Base-by-base conservation (phyloP, 1,140 invertebrate genomes). In the Marisa cornuarietis region DNA sequence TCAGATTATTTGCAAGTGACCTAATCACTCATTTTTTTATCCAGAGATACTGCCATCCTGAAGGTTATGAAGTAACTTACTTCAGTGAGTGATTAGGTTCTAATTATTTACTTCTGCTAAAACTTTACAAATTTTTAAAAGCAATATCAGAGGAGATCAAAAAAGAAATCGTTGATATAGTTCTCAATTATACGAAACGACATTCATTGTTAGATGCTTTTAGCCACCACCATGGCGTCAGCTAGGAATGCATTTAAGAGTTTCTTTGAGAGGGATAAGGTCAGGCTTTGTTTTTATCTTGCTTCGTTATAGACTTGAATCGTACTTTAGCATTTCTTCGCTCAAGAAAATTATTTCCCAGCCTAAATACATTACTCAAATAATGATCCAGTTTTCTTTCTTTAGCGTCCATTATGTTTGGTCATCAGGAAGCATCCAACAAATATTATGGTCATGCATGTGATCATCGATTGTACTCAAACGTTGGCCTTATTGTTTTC, bases 201-300 rank as follows among this genome's bases (percentile, higher is more conserved):
- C 22, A 13, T 68, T 14, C 22, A 24, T 24, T 31, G 26, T 68
- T 24, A 2, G 65, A n/a, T 24, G 26, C 65, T 68, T 4, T 9
- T 58, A 58, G 16, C 54, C 9, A 14, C 54, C 2, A 58, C 54
- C n/a, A 84, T 82, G 83, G 81, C 81, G 68, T 75, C 63, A n/a
- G 79, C 79, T 52, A 77, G 78, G 63, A 22, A 74, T 71, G 82
- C 80, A 20, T 86, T 86, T 72, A 74, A 78, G 54, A 69, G 76
- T 42, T 86, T 86, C 74, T 86, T 86, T 78, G 81, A 82, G 10
- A 83, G 79, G 81, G 85, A 85, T 78, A 85, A 83, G 81, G 85
- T 86, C 68, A 66, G 72, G 58, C 51, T 58, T 42, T 78, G 9
- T 14, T 26, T 79, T 71, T 42, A 62, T 9, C 9, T 58, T 16